These are phyloP conservation scores for Paralvinella palmiformis DNA, from an alignment of 1,140 invertebrate species.

Conservation along the genomic window DNA sequence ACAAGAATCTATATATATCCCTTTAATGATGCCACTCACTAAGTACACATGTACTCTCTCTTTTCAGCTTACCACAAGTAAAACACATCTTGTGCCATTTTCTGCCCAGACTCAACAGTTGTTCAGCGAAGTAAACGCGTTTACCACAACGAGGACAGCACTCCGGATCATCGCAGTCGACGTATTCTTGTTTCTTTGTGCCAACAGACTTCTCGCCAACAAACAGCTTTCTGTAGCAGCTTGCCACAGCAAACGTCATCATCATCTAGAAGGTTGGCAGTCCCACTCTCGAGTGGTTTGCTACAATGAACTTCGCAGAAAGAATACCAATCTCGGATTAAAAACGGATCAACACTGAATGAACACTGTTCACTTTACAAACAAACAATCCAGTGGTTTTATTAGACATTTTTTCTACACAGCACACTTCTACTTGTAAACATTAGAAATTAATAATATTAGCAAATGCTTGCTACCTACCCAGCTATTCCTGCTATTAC, in stretches of 20 bases:
- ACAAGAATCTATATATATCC: too few relatives aligned
- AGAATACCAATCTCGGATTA: too few relatives aligned
- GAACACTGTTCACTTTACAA: too few relatives aligned
- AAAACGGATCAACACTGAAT: too few relatives aligned
- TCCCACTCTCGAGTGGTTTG: not conserved
- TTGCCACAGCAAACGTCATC: not conserved
- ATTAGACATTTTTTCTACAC: too few relatives aligned
- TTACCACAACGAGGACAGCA: conserved; percentile 54
- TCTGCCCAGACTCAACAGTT: conserved; percentile 63
- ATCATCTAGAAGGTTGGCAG: not conserved
- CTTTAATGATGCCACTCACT: too few relatives aligned
- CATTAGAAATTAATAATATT: too few relatives aligned
- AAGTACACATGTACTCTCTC: too few relatives aligned
- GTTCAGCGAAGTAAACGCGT: conserved; percentile 57
- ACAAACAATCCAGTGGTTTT: too few relatives aligned
- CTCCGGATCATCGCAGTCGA: conserved; percentile 42
- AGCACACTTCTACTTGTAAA: too few relatives aligned
- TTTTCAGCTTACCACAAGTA: conserved; percentile 96
- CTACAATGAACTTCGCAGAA: not conserved
- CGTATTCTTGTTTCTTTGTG: not conserved
- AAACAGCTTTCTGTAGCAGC: not conserved
- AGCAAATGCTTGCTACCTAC: too few relatives aligned
- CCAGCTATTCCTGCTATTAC: too few relatives aligned
- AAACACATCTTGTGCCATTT: conserved; percentile 99
- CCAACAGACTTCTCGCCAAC: not conserved